A percentile compares a stretch with the other conserved stretches of the same genome.
Evolutionary conservation across 1,140 invertebrate species (phyloP).

Genomic region (Tetramorium alpestre): DNA sequence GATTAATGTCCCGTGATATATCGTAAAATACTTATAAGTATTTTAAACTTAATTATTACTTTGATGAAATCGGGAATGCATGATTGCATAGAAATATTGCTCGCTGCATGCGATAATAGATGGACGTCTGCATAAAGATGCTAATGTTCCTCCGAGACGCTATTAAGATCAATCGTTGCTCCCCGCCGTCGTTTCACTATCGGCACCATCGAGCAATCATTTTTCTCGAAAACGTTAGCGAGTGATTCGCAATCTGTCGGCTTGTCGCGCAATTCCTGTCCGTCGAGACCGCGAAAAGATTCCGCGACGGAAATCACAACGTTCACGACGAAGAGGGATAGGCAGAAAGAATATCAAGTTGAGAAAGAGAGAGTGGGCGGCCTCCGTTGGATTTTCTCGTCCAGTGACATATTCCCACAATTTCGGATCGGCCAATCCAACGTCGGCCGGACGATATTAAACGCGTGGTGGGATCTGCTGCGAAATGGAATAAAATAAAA

Average conservation of each 20-base stretch:
- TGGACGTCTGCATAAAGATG: background rate
- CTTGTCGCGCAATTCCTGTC: slow-evolving; percentile 2
- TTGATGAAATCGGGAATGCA: background rate
- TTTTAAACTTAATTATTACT: background rate
- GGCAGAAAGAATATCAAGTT: background rate
- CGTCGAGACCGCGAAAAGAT: slow-evolving; percentile 62
- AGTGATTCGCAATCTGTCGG: slow-evolving; percentile 11
- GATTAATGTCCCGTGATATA: background rate
- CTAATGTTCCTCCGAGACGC: slow-evolving; percentile 1
- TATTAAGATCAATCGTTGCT: slow-evolving; percentile 33
- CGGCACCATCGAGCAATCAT: background rate
- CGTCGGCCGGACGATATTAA: slow-evolving; percentile 72
- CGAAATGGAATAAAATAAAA: slow-evolving; percentile 78
- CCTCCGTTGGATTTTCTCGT: slow-evolving; percentile 66
- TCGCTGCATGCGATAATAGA: slow-evolving; percentile 6
- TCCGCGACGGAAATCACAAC: slow-evolving; percentile 68
- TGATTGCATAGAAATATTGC: background rate
- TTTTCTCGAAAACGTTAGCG: background rate
- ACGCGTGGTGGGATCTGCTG: slow-evolving; percentile 68
- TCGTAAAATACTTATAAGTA: too few species aligned
- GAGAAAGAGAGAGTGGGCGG: slow-evolving; percentile 65
- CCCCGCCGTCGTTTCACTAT: background rate
- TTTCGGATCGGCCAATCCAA: slow-evolving; percentile 75
- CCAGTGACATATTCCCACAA: slow-evolving; percentile 74
- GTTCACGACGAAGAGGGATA: slow-evolving; percentile 41